Evolutionary conservation across 1,140 invertebrate species (phyloP).

Genomic region (Diorhabda elongata): DNA sequence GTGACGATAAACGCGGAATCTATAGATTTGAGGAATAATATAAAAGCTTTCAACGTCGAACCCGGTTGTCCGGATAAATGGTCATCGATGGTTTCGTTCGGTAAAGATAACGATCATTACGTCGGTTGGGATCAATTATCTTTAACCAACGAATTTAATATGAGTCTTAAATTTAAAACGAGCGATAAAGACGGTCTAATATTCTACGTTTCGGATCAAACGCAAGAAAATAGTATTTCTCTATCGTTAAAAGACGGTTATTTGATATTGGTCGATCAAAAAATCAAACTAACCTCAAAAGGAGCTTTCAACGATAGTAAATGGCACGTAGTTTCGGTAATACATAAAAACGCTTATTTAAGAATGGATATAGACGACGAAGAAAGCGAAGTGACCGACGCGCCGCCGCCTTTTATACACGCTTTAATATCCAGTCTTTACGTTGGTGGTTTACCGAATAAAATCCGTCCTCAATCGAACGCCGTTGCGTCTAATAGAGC

Average conservation of each 20-base stretch:
- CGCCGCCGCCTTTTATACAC: slow-evolving; percentile 54
- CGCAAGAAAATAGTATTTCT: slow-evolving; percentile 60
- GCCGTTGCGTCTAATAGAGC: slow-evolving; percentile 48
- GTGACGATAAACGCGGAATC: slow-evolving; percentile 68
- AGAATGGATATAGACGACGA: slow-evolving; percentile 82
- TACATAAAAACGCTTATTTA: slow-evolving; percentile 60
- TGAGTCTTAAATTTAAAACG: slow-evolving; percentile 90
- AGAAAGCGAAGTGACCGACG: slow-evolving; percentile 59
- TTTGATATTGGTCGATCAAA: slow-evolving; percentile 66
- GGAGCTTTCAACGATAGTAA: slow-evolving; percentile 78
- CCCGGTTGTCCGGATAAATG: slow-evolving; percentile 77
- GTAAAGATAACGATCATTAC: slow-evolving; percentile 57
- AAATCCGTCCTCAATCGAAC: slow-evolving; percentile 47
- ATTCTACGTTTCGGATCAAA: slow-evolving; percentile 66
- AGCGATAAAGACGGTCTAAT: slow-evolving; percentile 70
- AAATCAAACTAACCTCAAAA: slow-evolving; percentile 56
- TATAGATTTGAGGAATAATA: slow-evolving; percentile 75
- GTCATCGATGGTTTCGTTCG: slow-evolving; percentile 64
- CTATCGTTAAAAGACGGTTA: slow-evolving; percentile 66
- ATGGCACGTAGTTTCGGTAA: slow-evolving; percentile 90
- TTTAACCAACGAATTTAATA: slow-evolving; percentile 58
- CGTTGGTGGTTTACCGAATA: slow-evolving; percentile 76
- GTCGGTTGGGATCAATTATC: slow-evolving; percentile 59
- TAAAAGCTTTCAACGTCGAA: slow-evolving; percentile 73
- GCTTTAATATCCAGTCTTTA: slow-evolving; percentile 68